A percentile compares a stretch with the other conserved stretches of the same genome.
Evolutionary conservation across 2,888 invertebrate genomes (phyloP).

Genomic region (Merodon equestris): DNA sequence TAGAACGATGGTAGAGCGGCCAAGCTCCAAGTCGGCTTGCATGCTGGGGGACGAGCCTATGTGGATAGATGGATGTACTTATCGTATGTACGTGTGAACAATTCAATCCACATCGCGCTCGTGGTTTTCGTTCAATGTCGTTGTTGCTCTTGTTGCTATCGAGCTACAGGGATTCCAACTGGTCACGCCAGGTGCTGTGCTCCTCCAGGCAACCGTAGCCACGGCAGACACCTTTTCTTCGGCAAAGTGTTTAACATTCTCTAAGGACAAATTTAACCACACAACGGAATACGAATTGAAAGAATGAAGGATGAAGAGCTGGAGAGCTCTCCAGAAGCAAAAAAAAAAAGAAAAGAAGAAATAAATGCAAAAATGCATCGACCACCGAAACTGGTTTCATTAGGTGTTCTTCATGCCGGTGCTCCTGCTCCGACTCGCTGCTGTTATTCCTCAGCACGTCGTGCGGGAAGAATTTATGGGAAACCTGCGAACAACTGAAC

Average conservation of each 20-base stretch:
- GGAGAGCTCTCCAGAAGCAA: too few relatives aligned
- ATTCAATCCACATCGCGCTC: conserved; percentile 25
- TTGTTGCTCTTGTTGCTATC: too few relatives aligned
- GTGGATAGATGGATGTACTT: too few relatives aligned
- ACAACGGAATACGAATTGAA: conserved; percentile 21
- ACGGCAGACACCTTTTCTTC: conserved; percentile 38
- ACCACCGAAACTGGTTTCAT: conserved; percentile 62
- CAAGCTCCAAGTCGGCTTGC: background rate
- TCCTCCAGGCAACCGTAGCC: too few relatives aligned
- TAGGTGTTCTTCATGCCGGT: conserved; percentile 35
- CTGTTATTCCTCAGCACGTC: background rate
- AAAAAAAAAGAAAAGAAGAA: conserved; percentile 20
- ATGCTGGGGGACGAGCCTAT: too few relatives aligned
- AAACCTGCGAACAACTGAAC: conserved; percentile 40
- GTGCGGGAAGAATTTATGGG: conserved; percentile 53
- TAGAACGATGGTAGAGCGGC: too few relatives aligned
- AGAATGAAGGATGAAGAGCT: background rate
- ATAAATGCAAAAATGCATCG: conserved; percentile 64
- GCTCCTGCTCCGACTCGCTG: background rate
- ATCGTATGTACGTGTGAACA: conserved; percentile 26
- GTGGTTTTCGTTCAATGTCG: too few relatives aligned
- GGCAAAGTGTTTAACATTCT: conserved; percentile 40
- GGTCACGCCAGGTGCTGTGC: conserved; percentile 42
- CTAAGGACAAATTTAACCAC: conserved; percentile 52
- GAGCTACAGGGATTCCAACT: conserved; percentile 5